These are phyloP conservation scores for Meteorus sp. DNA, from an alignment of 1,140 invertebrate genomes.

Conservation along the genomic window DNA sequence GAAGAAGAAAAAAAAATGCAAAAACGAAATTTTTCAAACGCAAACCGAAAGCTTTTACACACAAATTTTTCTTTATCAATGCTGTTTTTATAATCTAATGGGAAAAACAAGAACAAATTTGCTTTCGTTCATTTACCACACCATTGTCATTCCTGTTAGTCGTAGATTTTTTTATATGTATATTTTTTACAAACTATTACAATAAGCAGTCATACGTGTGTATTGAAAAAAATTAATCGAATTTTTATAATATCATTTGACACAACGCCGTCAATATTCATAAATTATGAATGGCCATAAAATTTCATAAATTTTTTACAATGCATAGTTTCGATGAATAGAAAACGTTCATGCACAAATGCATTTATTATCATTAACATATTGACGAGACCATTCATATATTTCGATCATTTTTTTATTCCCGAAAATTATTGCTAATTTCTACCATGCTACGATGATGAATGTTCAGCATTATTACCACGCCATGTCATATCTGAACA, in stretches of 20 bases:
- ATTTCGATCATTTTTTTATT: no score
- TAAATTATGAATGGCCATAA: no score
- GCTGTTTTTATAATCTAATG: background rate
- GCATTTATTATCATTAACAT: no score
- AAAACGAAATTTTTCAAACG: constrained; percentile 17
- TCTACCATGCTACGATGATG: no score
- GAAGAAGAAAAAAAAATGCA: background rate
- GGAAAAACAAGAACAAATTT: constrained; percentile 3
- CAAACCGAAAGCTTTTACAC: constrained; percentile 12
- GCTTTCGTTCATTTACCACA: background rate
- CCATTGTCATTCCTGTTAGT: constrained; percentile 18
- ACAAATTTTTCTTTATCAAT: constrained; percentile 8
- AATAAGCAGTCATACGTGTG: background rate
- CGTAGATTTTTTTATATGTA: constrained; percentile 22
- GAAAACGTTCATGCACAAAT: background rate
- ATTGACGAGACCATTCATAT: background rate
- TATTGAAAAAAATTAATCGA: background rate
- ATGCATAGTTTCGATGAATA: no score
- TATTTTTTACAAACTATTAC: constrained; percentile 12
- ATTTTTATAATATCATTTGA: constrained; percentile 4
- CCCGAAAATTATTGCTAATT: no score
- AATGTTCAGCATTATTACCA: no score
- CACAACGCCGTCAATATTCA: background rate
- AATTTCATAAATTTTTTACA: no score
- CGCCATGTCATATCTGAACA: no score